phyloP scores from a whole-genome alignment of 2,888 invertebrate species.

The Pandemis heparana region DNA sequence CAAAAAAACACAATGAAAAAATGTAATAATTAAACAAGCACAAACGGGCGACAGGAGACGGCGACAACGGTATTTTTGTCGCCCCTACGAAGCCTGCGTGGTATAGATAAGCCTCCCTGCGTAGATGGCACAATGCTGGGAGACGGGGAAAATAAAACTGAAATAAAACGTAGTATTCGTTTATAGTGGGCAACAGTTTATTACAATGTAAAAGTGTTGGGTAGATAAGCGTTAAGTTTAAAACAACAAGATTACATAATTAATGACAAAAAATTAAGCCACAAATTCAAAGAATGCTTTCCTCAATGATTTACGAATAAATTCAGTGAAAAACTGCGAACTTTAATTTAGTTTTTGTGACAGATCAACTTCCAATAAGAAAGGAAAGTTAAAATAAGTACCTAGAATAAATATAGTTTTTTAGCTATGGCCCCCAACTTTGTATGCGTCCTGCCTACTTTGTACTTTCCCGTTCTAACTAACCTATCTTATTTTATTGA shows the following conservation, averaged over 20 bases:
- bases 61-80: conserved; percentile 80
- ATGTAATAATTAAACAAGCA: conserved; percentile 39
- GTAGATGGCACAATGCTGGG: conserved; percentile 10
- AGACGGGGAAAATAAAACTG: conserved; percentile 21
- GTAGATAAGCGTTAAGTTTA: neutral
- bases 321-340: neutral
- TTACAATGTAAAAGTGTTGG: neutral
- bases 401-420: too few species aligned
- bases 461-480: too few species aligned
- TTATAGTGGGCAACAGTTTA: neutral
- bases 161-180: conserved; percentile 12
- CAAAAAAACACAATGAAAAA: conserved; percentile 37
- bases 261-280: neutral
- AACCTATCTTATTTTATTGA: too few species aligned
- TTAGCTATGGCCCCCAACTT: too few species aligned
- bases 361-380: too few species aligned
- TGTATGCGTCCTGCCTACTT: too few species aligned
- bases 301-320: neutral
- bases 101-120: conserved; percentile 66
- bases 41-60: conserved; percentile 39
- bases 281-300: too few species aligned
- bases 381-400: too few species aligned
- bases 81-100: conserved; percentile 68
- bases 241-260: neutral
- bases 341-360: too few species aligned